Evolutionary conservation across 2,888 invertebrate genomes (phyloP).

Genomic region (Drosophila rellima): DNA sequence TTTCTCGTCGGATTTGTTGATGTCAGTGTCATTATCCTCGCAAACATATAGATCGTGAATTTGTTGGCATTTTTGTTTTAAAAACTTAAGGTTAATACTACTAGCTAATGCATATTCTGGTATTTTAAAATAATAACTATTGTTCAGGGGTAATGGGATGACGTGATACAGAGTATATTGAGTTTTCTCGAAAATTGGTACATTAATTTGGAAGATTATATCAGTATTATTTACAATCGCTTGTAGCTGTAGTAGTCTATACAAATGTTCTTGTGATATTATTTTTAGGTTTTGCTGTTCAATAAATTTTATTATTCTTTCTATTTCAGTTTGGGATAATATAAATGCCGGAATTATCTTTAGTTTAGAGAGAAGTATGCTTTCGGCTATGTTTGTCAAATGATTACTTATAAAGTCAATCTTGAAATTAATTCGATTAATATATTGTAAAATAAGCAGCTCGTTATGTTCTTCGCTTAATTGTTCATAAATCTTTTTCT

Average conservation of each 20-base stretch:
- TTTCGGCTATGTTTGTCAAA: background rate
- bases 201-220: background rate
- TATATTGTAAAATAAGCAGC: background rate
- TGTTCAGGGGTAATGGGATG: background rate
- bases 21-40: background rate
- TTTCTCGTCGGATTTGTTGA: background rate
- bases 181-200: background rate
- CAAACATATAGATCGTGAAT: constrained; percentile 1
- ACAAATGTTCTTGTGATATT: background rate
- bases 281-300: background rate
- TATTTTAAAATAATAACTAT: background rate
- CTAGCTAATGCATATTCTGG: background rate
- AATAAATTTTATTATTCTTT: background rate
- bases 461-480: background rate
- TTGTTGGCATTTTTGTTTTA: background rate
- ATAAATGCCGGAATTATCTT: background rate
- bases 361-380: background rate
- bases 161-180: background rate
- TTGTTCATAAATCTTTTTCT: background rate
- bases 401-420: background rate
- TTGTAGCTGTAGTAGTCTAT: background rate
- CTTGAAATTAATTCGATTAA: background rate
- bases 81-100: background rate
- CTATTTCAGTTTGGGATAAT: background rate
- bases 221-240: background rate